Base-by-base conservation (phyloP, 1,140 invertebrate genomes). In the Oryzaephilus surinamensis region DNA sequence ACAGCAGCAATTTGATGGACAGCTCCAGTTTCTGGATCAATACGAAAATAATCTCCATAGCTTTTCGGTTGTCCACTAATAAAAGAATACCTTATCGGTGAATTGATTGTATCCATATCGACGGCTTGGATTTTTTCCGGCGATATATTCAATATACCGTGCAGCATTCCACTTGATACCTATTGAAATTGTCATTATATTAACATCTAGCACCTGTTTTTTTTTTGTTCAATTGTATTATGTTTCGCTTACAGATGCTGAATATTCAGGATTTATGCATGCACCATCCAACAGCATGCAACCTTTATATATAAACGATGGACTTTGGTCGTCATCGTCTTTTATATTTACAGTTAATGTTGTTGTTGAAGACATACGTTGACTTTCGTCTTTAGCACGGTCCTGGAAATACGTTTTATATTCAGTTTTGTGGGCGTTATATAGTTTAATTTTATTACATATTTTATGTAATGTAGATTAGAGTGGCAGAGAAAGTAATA, bases 251-350 rank as follows among this genome's bases (percentile, higher is more conserved):
- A 79, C 77, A 15, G 77, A 73, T 3, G 79, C 71, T 3, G 71
- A 72, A 55, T 88, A 88, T 64, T 88, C 84, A 0, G 83, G 82
- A 62, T 87, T 84, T 31, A 87, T 80, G 54, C 84, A 87, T 18
- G 81, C 74, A 3, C 82, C 82, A 48, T 87, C 82, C 30, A 79
- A 69, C 1, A 82, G 62, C 51, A 77, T 79, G 48, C 84, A 90
- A 4, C 81, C 83, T 46, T 84, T 76, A 58, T 89, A 88, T 26
- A 87, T 82, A 52, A 89, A 89, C 0, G 81, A 84, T 0, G 85
- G 85, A 60, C 89, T 85, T 57, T 89, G 81, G 58, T 93, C 88
- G 50, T 92, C 88, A 16, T 86, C 85, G 54, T 92, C 88, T 56
- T 78, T 74, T 8, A 94, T 77, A 48, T 86, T 84, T 0, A 93